Evolutionary conservation across 2,113 vertebrate species (phyloP).

Genomic region (Progne subis): DNA sequence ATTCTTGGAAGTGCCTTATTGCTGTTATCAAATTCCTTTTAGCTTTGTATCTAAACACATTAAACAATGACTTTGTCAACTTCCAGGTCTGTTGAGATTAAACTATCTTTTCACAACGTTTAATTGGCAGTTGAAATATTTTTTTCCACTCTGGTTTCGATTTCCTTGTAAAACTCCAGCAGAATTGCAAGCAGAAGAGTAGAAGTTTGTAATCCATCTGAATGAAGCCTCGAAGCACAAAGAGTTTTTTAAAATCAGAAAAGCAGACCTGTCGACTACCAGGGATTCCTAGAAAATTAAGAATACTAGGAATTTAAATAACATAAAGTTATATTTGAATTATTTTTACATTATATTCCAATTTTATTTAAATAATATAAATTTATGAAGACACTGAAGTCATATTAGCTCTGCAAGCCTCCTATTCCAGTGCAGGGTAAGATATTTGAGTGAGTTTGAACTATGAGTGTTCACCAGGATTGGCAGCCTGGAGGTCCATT

Average conservation of each 20-base stretch:
- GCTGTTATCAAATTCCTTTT: slow-evolving; percentile 67
- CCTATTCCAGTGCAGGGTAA: background rate
- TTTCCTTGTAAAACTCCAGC: slow-evolving; percentile 6
- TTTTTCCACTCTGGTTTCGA: slow-evolving; percentile 48
- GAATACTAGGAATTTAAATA: background rate
- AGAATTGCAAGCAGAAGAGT: slow-evolving; percentile 35
- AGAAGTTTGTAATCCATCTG: background rate
- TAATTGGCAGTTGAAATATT: slow-evolving; percentile 61
- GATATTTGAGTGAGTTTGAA: background rate
- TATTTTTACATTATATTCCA: background rate
- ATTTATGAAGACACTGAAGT: background rate
- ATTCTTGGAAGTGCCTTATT: slow-evolving; percentile 48
- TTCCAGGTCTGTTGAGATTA: slow-evolving; percentile 57
- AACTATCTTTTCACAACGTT: slow-evolving; percentile 47
- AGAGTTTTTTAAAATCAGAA: background rate
- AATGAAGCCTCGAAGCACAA: slow-evolving; percentile 5
- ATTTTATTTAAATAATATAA: background rate
- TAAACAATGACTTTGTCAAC: slow-evolving; percentile 72
- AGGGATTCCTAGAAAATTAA: background rate
- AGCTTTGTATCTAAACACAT: slow-evolving; percentile 62
- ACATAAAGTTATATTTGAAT: background rate
- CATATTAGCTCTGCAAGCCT: background rate
- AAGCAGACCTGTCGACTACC: background rate
- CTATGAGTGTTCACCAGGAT: background rate
- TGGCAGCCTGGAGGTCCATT: background rate